Conservation (phyloP, 2,888 invertebrate genomes). For the Rhyacophila evoluta region DNA sequence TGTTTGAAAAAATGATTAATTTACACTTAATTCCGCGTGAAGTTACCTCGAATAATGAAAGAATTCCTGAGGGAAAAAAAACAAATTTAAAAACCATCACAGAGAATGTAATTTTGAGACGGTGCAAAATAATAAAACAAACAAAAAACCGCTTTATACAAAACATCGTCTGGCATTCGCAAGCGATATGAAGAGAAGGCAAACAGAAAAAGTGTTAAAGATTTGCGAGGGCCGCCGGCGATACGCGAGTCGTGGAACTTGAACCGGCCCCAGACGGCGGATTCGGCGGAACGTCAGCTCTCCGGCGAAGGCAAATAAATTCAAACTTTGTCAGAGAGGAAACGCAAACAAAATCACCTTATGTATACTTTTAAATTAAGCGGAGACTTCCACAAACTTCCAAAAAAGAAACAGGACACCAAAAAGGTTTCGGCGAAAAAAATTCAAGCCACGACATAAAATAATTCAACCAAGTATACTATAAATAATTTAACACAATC, state of each 20-base stretch:
- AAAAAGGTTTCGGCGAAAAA: no score
- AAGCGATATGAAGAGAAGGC: background rate
- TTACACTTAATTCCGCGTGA: background rate
- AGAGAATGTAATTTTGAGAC: background rate
- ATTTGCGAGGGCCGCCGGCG: background rate
- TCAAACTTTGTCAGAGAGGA: background rate
- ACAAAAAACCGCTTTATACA: background rate
- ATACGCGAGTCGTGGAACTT: background rate
- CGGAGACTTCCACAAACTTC: background rate
- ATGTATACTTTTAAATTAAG: background rate
- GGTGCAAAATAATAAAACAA: background rate
- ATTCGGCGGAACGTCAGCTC: background rate
- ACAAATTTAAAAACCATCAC: background rate
- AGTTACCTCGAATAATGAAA: background rate
- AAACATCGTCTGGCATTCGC: background rate
- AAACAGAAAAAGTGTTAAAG: constrained; percentile 14
- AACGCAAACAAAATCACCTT: background rate
- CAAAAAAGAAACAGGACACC: no score
- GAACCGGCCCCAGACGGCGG: background rate
- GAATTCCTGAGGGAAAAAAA: background rate
- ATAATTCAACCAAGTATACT: no score
- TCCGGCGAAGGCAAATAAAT: background rate
- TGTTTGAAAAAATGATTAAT: background rate
- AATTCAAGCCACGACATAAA: no score
- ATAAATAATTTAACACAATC: no score